Percentiles rank a stretch among this genome's conserved stretches.
Conservation (phyloP, 1,140 invertebrate species). For the Lepidurus apus region DNA sequence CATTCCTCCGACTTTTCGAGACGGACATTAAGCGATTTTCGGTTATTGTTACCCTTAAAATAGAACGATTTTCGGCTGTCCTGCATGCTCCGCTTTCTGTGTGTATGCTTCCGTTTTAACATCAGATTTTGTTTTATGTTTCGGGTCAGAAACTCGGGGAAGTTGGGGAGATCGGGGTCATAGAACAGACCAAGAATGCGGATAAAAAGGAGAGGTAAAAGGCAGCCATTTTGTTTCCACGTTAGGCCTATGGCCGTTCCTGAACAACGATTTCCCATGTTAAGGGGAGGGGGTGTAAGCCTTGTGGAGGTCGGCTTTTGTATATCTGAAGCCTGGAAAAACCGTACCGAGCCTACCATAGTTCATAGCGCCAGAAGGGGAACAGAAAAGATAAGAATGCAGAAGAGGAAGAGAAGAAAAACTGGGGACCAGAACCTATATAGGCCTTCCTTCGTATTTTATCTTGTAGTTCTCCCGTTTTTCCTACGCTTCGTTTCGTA, state of each 20-base stretch:
- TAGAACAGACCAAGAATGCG: too few species aligned
- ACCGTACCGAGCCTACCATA: neutral
- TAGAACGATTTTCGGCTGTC: too few species aligned
- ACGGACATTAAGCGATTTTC: too few species aligned
- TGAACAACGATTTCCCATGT: neutral
- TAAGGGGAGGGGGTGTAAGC: neutral
- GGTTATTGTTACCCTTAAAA: too few species aligned
- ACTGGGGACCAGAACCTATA: neutral
- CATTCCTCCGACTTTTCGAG: too few species aligned
- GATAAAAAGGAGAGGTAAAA: neutral
- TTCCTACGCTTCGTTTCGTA: neutral
- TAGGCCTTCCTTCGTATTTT: conserved; percentile 11
- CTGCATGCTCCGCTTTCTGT: too few species aligned
- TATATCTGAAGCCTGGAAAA: neutral
- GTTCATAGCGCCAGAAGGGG: neutral
- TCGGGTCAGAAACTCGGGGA: too few species aligned
- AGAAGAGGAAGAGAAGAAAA: neutral
- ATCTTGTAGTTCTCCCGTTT: neutral
- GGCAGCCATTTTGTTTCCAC: neutral
- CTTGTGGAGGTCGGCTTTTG: neutral
- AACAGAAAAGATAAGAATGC: neutral
- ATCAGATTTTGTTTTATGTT: too few species aligned
- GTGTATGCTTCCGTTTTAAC: too few species aligned
- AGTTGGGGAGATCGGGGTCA: too few species aligned
- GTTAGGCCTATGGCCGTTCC: neutral